These are phyloP conservation scores for Bursaphelenchus okinawaensis DNA, from an alignment of 2,888 invertebrate genomes.

Conservation along the genomic window DNA sequence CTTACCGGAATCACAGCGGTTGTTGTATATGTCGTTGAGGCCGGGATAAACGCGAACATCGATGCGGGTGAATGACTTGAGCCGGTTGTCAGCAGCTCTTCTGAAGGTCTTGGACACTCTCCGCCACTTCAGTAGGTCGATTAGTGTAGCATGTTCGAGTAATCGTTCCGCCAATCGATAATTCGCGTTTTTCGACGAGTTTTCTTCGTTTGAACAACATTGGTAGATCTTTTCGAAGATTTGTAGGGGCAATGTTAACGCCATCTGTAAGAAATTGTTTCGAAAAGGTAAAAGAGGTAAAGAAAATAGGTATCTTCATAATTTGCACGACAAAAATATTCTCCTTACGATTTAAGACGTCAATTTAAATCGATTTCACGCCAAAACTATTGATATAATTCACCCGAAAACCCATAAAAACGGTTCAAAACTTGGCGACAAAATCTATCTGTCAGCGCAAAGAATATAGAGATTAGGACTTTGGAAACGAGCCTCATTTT, in stretches of 20 bases:
- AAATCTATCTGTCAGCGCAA: no score
- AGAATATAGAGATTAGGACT: no score
- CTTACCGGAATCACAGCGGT: constrained; percentile 24
- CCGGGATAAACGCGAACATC: constrained; percentile 46
- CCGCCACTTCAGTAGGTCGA: constrained; percentile 42
- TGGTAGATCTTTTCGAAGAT: constrained; percentile 27
- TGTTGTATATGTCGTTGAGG: constrained; percentile 30
- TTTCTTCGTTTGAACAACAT: constrained; percentile 18
- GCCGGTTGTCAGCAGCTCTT: constrained; percentile 29
- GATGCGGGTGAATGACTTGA: constrained; percentile 32
- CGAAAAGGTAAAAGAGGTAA: no score
- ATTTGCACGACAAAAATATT: no score
- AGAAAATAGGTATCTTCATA: no score
- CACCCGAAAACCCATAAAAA: no score
- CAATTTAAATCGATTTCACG: no score
- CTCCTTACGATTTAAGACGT: no score
- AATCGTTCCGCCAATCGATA: constrained; percentile 29
- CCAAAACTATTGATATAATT: no score
- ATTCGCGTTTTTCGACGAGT: constrained; percentile 15
- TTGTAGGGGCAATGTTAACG: constrained; percentile 36
- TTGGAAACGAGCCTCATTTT: no score
- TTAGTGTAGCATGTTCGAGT: constrained; percentile 31
- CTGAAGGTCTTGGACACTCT: constrained; percentile 38
- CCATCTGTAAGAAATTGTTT: constrained; percentile 23
- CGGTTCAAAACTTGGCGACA: no score